Base-by-base conservation (phyloP, 2,888 invertebrate species). In the Antheraea assamensis region DNA sequence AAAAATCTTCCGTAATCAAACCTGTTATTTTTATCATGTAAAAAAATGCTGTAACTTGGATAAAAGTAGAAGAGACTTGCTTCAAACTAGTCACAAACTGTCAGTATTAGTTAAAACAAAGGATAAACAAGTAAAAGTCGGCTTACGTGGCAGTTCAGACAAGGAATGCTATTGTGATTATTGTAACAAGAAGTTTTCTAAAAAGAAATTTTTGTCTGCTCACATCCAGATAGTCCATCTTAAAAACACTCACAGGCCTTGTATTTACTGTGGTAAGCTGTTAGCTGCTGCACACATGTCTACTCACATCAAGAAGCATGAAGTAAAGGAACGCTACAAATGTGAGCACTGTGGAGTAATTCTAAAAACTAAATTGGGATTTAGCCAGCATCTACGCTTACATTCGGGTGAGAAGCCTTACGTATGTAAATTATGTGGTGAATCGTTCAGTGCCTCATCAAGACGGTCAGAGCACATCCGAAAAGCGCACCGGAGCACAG, bases 181-280 rank as follows among this genome's bases (percentile, higher is more conserved):
- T 72, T 94, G 94, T 58, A 86, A 88, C 0, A 94, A 93, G 74
- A 90, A 80, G 17, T 93, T 91, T 74, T 85, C 89, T 0, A 90
- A 88, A 0, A 93, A 92, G 76, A 92, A 88, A 52, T 91, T 89
- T 72, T 84, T 94, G 0, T 81, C 85, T 0, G 90, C 93, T 0
- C 94, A 94, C 47, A 93, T 94, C n/a, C 90, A 92, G 77, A 92
- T 91, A 15, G 92, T 93, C 0, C 94, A 94, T 72, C 85, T 86
- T 76, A 93, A 88, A 75, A 89, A 88, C 64, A 93, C 93, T 0
- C 93, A 93, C 70, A 80, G 82, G 31, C 90, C 92, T 0, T 94
- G 94, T 73, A 76, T 80, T 0, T 85, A 90, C 76, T 94, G 94
- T 24, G 93, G 92, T 0, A 93, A 93, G 76, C 68, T 84, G 0